A percentile compares a stretch with the other conserved stretches of the same genome.
These are phyloP conservation scores for Phalacrocorax brasilianus DNA, from an alignment of 2,113 vertebrate genomes.

Conservation along the genomic window DNA sequence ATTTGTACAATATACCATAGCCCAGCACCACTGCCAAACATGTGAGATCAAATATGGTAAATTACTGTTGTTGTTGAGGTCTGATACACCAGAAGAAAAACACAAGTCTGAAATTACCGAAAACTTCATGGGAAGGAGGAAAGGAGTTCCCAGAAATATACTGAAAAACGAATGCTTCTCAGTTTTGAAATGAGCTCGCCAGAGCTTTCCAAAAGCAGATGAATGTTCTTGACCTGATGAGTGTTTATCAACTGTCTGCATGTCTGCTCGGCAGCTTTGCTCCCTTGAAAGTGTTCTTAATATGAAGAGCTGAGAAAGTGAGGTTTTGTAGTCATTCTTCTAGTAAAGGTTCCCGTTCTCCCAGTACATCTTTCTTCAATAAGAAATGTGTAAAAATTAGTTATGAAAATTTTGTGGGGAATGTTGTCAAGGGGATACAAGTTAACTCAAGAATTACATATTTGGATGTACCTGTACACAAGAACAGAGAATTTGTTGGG, in stretches of 20 bases:
- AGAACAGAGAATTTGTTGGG: neutral
- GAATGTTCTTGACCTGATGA: conserved; percentile 22
- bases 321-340: neutral
- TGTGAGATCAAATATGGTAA: conserved; percentile 54
- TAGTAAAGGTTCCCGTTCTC: neutral
- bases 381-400: neutral
- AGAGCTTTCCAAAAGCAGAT: conserved; percentile 48
- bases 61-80: conserved; percentile 61
- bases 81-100: conserved; percentile 63
- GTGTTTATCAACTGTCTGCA: conserved; percentile 46
- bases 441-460: neutral
- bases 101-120: conserved; percentile 65
- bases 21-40: conserved; percentile 24
- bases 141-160: conserved; percentile 53
- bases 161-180: neutral
- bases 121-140: conserved; percentile 51
- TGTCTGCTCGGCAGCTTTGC: conserved; percentile 4
- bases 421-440: neutral
- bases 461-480: neutral
- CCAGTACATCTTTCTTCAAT: neutral
- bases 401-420: neutral
- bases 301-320: neutral
- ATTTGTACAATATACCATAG: conserved; percentile 57
- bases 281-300: neutral
- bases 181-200: neutral